Conservation (phyloP, 1,140 invertebrate genomes). For the Chelonus insularis region DNA sequence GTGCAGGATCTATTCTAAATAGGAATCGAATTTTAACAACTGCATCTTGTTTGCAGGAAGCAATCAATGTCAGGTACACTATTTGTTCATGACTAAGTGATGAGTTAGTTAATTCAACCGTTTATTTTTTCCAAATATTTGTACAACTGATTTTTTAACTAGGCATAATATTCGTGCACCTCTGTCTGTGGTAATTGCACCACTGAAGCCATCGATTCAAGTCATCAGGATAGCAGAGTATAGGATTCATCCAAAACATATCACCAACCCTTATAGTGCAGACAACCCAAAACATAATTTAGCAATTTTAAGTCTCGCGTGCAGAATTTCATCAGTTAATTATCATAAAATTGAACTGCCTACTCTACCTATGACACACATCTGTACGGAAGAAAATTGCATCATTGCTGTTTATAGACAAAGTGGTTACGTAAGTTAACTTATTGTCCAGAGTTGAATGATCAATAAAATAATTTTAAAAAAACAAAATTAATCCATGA, state of each 20-base stretch:
- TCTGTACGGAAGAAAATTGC: constrained; percentile 30
- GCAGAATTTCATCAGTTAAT: constrained; percentile 32
- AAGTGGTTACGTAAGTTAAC: constrained; percentile 28
- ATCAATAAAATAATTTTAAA: not conserved
- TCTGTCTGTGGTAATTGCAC: constrained; percentile 32
- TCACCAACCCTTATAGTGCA: constrained; percentile 20
- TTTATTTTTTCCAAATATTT: constrained; percentile 3
- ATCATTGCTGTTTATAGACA: constrained; percentile 26
- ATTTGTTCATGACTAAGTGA: no score
- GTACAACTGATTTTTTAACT: not conserved
- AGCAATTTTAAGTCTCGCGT: constrained; percentile 34
- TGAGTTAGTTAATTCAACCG: not conserved
- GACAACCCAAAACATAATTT: constrained; percentile 30
- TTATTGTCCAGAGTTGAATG: not conserved
- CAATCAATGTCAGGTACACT: constrained; percentile 35
- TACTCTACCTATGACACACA: constrained; percentile 17
- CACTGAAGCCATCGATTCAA: constrained; percentile 28
- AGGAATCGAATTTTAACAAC: constrained; percentile 39
- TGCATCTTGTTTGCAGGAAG: constrained; percentile 39
- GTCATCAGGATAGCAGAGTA: constrained; percentile 34
- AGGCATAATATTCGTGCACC: constrained; percentile 36
- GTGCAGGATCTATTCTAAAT: constrained; percentile 39
- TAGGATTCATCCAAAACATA: constrained; percentile 30
- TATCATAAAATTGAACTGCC: constrained; percentile 31
- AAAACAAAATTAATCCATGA: not conserved